Base-by-base conservation (phyloP, 2,797 vertebrate species). In the Acanthornis magna region DNA sequence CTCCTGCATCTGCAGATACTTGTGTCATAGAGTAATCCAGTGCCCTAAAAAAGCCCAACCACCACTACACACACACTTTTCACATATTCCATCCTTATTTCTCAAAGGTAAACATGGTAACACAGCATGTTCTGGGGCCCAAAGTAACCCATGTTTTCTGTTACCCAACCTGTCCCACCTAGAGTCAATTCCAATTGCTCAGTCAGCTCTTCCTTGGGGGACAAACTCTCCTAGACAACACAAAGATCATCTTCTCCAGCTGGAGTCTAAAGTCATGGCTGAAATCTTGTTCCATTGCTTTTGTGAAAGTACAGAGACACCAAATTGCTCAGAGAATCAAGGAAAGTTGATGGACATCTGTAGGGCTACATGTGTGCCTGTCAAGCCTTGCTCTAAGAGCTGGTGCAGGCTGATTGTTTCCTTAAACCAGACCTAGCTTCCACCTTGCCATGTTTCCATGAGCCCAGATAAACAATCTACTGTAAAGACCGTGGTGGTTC, bases 311-410 rank as follows among this genome's bases (percentile, higher is more conserved):
- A 42, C 2, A 1, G 61, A 77, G 60, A 50, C 34, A 57, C 34
- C 42, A 53, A 55, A 76, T 51, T 0, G 2, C 25, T 11, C 32
- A 9, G n/a, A 16, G 40, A 72, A 54, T 26, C 45, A 3, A 1
- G 38, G 62, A 60, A 43, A 88, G 20, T 14, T 55, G 45, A 32
- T 11, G n/a, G 63, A 45, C 9, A 10, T 38, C 62, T 50, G 54
- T 0, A 1, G 36, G 30, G n/a, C 20, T 32, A 48, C 0, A 1
- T 18, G 4, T 2, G 11, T 34, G 32, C n/a, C 27, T n/a, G 15
- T 36, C 63, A 62, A 58, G 54, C 43, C 29, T 75, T 54, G 45
- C 50, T 50, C 17, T 1, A 0, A 47, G 40, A 58, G 58, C 36
- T 42, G 48, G 14, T 47, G 23, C 22, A 53, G 42, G 9, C 21